Conservation (phyloP, 2,888 invertebrate species). For the Odontocerum albicorne region DNA sequence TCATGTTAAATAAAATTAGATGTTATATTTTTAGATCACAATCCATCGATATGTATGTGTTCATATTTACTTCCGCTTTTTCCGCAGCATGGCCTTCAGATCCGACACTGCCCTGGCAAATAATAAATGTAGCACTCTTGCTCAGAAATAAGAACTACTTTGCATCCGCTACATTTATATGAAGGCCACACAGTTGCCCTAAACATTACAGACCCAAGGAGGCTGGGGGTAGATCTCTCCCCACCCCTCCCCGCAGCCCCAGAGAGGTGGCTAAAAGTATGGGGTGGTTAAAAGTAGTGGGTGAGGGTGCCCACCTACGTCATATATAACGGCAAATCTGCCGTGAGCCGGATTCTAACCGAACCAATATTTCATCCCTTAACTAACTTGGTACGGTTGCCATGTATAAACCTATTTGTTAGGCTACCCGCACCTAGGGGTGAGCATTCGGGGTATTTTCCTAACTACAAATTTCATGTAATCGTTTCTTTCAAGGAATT, state of each 20-base stretch:
- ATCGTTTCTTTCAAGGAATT: too few relatives aligned
- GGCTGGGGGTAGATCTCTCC: neutral
- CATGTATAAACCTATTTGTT: slow-evolving; percentile 37
- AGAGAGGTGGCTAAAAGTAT: too few relatives aligned
- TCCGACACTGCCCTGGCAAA: neutral
- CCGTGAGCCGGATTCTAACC: slow-evolving; percentile 37
- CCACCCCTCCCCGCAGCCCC: neutral
- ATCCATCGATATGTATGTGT: too few relatives aligned
- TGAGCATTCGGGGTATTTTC: too few relatives aligned
- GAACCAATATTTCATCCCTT: slow-evolving; percentile 38
- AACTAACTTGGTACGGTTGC: slow-evolving; percentile 36
- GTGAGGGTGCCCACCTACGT: slow-evolving; percentile 28
- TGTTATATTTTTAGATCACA: too few relatives aligned
- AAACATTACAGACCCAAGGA: neutral
- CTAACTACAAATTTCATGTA: too few relatives aligned
- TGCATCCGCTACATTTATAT: neutral
- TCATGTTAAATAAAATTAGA: too few relatives aligned
- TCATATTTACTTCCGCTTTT: neutral
- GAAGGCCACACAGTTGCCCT: neutral
- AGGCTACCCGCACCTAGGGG: slow-evolving; percentile 16
- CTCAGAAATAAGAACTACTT: neutral
- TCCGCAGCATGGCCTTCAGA: neutral
- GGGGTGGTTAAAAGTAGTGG: slow-evolving; percentile 1
- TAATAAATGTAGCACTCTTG: neutral
- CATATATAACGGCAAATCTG: slow-evolving; percentile 38